A percentile compares a stretch with the other conserved stretches of the same genome.
Evolutionary conservation across 2,888 invertebrate species (phyloP).

Genomic region (Dorcus hopei): DNA sequence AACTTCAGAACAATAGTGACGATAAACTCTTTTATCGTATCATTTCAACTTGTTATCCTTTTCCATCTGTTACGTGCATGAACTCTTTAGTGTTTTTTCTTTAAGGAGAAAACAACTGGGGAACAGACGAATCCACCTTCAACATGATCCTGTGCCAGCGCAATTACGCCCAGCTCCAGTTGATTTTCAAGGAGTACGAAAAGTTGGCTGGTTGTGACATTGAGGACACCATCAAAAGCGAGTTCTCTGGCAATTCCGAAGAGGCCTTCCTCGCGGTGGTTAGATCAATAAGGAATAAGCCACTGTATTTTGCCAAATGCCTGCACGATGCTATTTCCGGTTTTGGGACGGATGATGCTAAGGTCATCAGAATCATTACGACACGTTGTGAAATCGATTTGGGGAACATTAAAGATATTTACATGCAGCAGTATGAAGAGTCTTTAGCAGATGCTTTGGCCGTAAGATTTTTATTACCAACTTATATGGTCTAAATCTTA

Average conservation of each 20-base stretch:
- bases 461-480: slow-evolving; percentile 50
- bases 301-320: slow-evolving; percentile 77
- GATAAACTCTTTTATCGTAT: neutral
- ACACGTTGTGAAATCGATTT: slow-evolving; percentile 80
- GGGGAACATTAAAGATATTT: slow-evolving; percentile 75
- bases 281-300: slow-evolving; percentile 71
- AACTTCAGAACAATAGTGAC: too few species aligned
- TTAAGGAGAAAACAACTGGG: slow-evolving; percentile 57
- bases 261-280: slow-evolving; percentile 76
- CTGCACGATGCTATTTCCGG: slow-evolving; percentile 85
- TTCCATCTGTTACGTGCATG: neutral
- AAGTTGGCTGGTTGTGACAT: slow-evolving; percentile 71
- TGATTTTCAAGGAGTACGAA: slow-evolving; percentile 63
- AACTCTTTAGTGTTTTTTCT: neutral
- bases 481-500: neutral
- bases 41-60: neutral
- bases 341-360: slow-evolving; percentile 79
- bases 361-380: slow-evolving; percentile 77
- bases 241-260: slow-evolving; percentile 78
- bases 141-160: slow-evolving; percentile 78
- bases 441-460: slow-evolving; percentile 72
- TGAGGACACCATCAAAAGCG: slow-evolving; percentile 71
- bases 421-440: slow-evolving; percentile 68
- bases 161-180: slow-evolving; percentile 61
- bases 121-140: slow-evolving; percentile 83